Base-by-base conservation (phyloP, 2,113 vertebrate genomes). In the Odontophorus gujanensis region DNA sequence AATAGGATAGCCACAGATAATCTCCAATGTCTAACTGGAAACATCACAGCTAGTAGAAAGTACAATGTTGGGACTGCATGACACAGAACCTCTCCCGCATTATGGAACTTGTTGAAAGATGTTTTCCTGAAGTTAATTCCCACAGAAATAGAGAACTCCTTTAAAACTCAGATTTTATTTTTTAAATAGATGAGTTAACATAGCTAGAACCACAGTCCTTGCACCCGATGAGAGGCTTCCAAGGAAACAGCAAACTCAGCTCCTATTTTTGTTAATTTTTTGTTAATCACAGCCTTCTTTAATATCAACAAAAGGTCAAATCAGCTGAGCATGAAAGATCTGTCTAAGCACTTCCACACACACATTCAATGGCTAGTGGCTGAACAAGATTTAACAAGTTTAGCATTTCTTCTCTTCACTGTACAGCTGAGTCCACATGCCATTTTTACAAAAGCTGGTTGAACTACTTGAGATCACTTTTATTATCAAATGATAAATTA, bases 371-470 rank as follows among this genome's bases (percentile, higher is more conserved):
- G 69, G 42, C 87, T 62, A 84, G 59, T 40, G 90, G 53, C 43
- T 87, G 82, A 94, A 85, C 67, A 90, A 93, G 85, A 94, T 90
- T 93, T 90, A 94, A 93, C 88, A 92, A 94, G 95, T 93, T 92
- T 94, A 93, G 94, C 79, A 90, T 82, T 93, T 90, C 72, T n/a
- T 92, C 90, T 80, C 28, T 87, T 79, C 40, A 47, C 68, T 58
- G 94, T 69, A 94, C 93, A 93, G 91, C 93, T 92, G 93, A 94
- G 69, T 69, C 68, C 26, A 61, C 80, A 69, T 0, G 1, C 26
- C 45, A 45, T 57, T 90, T 94, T 69, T 43, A 90, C 45, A 69
- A 74, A 65, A 66, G 72, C 68, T 83, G 42, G 17, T 47, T 80
- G 40, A 92, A 85, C 22, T 93, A 90, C 72, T 93, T 66, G 69